Percentiles rank a stretch among this genome's conserved stretches.
These are phyloP conservation scores for Parus major DNA, from an alignment of 2,113 vertebrate genomes.

Conservation along the genomic window DNA sequence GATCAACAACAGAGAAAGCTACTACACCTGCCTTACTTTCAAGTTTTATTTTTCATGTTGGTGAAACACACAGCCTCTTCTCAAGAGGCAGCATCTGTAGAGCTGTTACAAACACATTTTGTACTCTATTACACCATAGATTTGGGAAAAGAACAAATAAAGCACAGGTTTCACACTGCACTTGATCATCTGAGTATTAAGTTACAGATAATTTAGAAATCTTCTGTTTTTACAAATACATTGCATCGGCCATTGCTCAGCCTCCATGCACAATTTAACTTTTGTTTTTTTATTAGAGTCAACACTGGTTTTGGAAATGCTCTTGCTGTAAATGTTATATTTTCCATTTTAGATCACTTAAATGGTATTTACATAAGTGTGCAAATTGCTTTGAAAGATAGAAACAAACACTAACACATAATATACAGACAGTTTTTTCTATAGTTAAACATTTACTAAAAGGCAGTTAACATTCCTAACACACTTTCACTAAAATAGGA, in stretches of 20 bases:
- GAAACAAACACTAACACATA: constrained; percentile 43
- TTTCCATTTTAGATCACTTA: constrained; percentile 8
- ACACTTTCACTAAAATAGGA: constrained; percentile 50
- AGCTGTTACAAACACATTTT: constrained; percentile 58
- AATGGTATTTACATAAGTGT: constrained; percentile 39
- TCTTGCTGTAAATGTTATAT: constrained; percentile 18
- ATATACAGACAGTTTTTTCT: constrained; percentile 16
- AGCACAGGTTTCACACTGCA: constrained; percentile 66
- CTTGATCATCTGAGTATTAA: constrained; percentile 39
- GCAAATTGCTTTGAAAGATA: constrained; percentile 42
- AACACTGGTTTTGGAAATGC: background rate
- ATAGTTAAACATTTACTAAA: constrained; percentile 43
- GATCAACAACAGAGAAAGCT: background rate
- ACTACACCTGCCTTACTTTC: background rate
- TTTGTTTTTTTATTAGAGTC: background rate
- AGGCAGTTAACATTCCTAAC: constrained; percentile 38
- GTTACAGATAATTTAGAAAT: constrained; percentile 43
- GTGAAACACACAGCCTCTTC: constrained; percentile 39
- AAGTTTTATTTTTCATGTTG: constrained; percentile 71
- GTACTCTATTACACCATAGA: constrained; percentile 56
- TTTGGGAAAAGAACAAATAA: constrained; percentile 47
- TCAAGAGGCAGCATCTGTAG: constrained; percentile 44
- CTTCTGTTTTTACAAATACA: constrained; percentile 32
- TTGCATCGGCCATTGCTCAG: background rate
- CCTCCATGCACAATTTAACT: constrained; percentile 53